phyloP scores from a whole-genome alignment of 2,113 vertebrate genomes.

The Microtus pennsylvanicus region DNA sequence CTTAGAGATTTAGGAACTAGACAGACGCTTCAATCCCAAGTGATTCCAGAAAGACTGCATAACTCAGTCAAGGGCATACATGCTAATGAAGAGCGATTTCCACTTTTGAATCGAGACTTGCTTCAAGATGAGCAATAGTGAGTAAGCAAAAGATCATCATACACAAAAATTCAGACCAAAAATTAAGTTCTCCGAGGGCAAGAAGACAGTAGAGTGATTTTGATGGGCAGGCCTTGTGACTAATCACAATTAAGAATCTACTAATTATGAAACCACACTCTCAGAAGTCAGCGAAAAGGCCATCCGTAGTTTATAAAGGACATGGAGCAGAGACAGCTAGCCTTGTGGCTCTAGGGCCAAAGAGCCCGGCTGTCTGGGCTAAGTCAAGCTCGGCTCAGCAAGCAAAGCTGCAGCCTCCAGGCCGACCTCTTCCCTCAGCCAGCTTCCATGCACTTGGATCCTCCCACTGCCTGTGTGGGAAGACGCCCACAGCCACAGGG shows the following conservation, averaged over 20 bases:
- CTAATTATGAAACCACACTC: background rate
- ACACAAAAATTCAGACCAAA: background rate
- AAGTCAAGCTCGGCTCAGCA: background rate
- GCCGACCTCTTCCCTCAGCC: background rate
- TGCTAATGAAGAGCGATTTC: background rate
- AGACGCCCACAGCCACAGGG: background rate
- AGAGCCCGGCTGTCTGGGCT: background rate
- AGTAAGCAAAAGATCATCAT: background rate
- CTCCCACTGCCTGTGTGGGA: background rate
- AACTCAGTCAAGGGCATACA: background rate
- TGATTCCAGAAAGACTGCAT: background rate
- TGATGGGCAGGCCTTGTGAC: background rate
- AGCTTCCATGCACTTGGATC: background rate
- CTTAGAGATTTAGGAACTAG: background rate
- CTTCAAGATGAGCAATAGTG: constrained; percentile 9
- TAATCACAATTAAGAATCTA: constrained; percentile 21
- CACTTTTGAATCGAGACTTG: background rate
- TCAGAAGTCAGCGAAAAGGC: constrained; percentile 17
- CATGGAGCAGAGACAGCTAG: background rate
- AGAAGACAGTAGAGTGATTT: constrained; percentile 24
- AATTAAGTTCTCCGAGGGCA: background rate
- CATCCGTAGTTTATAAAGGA: background rate
- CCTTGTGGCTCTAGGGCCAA: background rate
- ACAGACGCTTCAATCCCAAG: background rate
- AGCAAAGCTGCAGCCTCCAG: background rate